These are phyloP conservation scores for Melanotaenia maccullochi DNA, from an alignment of 2,797 vertebrate genomes.

Conservation along the genomic window DNA sequence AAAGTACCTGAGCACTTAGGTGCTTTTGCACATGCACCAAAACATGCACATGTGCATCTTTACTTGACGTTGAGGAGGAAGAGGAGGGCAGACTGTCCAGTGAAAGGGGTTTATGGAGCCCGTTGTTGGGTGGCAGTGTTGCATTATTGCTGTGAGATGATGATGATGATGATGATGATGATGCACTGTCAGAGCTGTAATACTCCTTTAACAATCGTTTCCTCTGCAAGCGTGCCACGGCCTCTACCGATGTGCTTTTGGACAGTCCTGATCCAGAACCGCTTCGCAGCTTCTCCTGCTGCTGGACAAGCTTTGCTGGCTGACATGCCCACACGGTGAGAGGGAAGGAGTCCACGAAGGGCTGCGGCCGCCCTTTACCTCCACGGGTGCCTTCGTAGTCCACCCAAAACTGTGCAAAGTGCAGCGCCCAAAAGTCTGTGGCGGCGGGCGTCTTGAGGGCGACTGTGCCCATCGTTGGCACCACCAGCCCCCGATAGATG, in stretches of 20 bases:
- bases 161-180: slow-evolving; percentile 44
- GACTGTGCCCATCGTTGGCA: slow-evolving; percentile 28
- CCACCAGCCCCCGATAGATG: slow-evolving; percentile 16
- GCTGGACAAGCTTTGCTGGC: slow-evolving; percentile 86
- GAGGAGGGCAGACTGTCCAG: slow-evolving; percentile 77
- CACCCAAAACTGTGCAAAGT: slow-evolving; percentile 98
- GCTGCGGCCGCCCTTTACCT: slow-evolving; percentile 90
- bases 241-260: slow-evolving; percentile 88
- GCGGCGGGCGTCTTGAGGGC: slow-evolving; percentile 91
- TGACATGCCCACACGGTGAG: slow-evolving; percentile 95
- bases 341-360: slow-evolving; percentile 95
- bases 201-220: slow-evolving; percentile 94
- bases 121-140: slow-evolving; percentile 72
- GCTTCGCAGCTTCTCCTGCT: slow-evolving; percentile 81
- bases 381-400: slow-evolving; percentile 93
- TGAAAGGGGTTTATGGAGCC: slow-evolving; percentile 81
- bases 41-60: slow-evolving; percentile 89
- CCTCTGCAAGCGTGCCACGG: slow-evolving; percentile 87
- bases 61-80: slow-evolving; percentile 60
- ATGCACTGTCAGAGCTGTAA: slow-evolving; percentile 84
- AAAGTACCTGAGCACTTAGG: slow-evolving; percentile 89
- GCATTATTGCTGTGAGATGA: slow-evolving; percentile 35
- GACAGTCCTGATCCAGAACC: slow-evolving; percentile 73
- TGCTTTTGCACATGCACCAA: slow-evolving; percentile 92
- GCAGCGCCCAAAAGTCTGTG: slow-evolving; percentile 92